Conservation (phyloP, 53 echinoderm and acorn worm species). For the Stichopus horrens region DNA sequence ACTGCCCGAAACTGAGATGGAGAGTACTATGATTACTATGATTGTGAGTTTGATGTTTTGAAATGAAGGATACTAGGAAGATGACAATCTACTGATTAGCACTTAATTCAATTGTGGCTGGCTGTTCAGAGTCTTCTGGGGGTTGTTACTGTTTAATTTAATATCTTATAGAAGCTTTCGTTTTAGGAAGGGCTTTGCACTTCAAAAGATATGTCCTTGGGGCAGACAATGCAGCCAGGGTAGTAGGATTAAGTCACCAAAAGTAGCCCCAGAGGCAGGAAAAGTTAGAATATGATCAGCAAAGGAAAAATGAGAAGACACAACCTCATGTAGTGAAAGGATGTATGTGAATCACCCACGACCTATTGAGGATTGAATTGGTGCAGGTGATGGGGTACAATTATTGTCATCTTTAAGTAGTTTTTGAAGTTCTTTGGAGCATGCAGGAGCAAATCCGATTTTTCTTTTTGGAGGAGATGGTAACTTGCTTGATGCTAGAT, state of each 20-base stretch:
- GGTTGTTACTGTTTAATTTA: slow-evolving; percentile 34
- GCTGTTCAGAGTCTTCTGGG: neutral
- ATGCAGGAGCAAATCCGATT: neutral
- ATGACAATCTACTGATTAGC: slow-evolving; percentile 27
- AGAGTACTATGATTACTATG: slow-evolving; percentile 6
- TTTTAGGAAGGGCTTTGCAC: neutral
- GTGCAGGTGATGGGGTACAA: neutral
- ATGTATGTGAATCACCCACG: neutral
- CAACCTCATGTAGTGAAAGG: no score
- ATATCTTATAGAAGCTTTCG: slow-evolving; percentile 12
- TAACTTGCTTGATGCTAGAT: neutral
- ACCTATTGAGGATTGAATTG: slow-evolving; percentile 1
- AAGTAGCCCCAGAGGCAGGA: neutral
- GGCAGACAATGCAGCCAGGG: neutral
- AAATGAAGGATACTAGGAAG: slow-evolving; percentile 1
- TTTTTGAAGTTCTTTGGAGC: neutral
- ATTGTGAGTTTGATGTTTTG: slow-evolving; percentile 13
- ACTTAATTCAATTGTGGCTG: slow-evolving; percentile 33
- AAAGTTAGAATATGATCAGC: neutral
- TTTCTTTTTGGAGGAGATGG: neutral
- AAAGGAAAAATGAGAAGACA: no score
- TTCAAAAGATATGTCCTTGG: slow-evolving; percentile 25
- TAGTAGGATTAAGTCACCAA: slow-evolving; percentile 21
- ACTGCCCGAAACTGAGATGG: slow-evolving; percentile 4
- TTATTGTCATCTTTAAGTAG: neutral